Evolutionary conservation across 2,113 vertebrate species (phyloP).

Genomic region (Channa argus): DNA sequence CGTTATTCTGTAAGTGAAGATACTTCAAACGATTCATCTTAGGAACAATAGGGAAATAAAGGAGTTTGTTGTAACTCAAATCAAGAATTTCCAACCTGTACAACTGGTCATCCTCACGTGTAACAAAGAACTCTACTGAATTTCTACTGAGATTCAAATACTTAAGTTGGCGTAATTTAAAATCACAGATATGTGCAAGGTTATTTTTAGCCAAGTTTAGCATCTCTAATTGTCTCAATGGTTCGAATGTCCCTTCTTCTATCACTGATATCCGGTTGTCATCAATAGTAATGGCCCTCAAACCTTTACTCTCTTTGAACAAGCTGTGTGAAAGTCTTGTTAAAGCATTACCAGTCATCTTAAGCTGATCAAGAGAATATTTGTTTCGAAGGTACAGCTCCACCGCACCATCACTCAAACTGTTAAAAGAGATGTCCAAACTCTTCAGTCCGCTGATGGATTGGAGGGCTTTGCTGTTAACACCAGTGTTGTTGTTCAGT

Average conservation of each 20-base stretch:
- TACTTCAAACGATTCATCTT: conserved; percentile 70
- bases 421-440: conserved; percentile 84
- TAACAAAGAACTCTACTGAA: conserved; percentile 81
- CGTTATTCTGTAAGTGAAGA: conserved; percentile 86
- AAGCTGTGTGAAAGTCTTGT: conserved; percentile 69
- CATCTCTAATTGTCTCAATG: conserved; percentile 72
- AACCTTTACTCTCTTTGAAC: conserved; percentile 70
- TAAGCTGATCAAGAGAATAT: conserved; percentile 76
- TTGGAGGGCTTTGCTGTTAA: conserved; percentile 76
- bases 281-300: conserved; percentile 78
- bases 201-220: conserved; percentile 84
- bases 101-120: conserved; percentile 29
- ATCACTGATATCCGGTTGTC: conserved; percentile 83
- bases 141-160: conserved; percentile 85
- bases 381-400: conserved; percentile 81
- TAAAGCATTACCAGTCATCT: conserved; percentile 80
- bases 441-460: conserved; percentile 69
- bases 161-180: conserved; percentile 81
- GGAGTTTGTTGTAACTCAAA: conserved; percentile 84
- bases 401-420: conserved; percentile 77
- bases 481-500: conserved; percentile 74
- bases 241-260: conserved; percentile 80
- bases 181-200: conserved; percentile 82
- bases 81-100: conserved; percentile 83
- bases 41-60: conserved; percentile 82